Evolutionary conservation across 2,888 invertebrate genomes (phyloP).

Genomic region (Polydrusus pterygomalis): DNA sequence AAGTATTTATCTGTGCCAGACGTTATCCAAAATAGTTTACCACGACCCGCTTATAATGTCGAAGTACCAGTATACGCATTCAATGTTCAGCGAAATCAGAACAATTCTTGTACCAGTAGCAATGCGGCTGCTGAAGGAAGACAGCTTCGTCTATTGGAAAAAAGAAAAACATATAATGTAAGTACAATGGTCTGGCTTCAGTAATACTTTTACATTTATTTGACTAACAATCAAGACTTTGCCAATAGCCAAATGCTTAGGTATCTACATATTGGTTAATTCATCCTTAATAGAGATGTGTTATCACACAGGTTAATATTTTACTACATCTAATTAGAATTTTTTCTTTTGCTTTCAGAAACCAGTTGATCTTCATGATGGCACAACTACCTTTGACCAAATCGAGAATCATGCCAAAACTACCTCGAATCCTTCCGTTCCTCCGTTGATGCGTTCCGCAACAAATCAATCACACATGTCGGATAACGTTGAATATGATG

Average conservation of each 20-base stretch:
- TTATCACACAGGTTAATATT: no score
- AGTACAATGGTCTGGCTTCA: background rate
- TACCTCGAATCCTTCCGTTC: background rate
- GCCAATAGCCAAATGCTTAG: no score
- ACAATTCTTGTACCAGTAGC: background rate
- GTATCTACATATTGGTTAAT: no score
- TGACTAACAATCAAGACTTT: no score
- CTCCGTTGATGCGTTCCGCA: background rate
- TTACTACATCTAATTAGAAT: background rate
- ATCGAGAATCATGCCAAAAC: background rate
- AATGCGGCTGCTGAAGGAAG: background rate
- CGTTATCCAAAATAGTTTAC: background rate
- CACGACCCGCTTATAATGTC: background rate
- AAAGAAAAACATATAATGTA: slow-evolving; percentile 13
- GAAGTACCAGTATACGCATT: slow-evolving; percentile 4
- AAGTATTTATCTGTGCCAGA: background rate
- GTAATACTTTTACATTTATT: no score
- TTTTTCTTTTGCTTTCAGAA: background rate
- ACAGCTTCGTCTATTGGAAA: background rate
- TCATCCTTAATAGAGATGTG: no score
- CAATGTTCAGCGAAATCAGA: background rate
- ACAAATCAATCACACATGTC: slow-evolving; percentile 1
- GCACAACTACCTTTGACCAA: background rate
- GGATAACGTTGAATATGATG: slow-evolving; percentile 4
- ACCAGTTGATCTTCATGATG: background rate